Evolutionary conservation across 2,888 invertebrate species (phyloP).

Genomic region (Trichacis sp.): DNA sequence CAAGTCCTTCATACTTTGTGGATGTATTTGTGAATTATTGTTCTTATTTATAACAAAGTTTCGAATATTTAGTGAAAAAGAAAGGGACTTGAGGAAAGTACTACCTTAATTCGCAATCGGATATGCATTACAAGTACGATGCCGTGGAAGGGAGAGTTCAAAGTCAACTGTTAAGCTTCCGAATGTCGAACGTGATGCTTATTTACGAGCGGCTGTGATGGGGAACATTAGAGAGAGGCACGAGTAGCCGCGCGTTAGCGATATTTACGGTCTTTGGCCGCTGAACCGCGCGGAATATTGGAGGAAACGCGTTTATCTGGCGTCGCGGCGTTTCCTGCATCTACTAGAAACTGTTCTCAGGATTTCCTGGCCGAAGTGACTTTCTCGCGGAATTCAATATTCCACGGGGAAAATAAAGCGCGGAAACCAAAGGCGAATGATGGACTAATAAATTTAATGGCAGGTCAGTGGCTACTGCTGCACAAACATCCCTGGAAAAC

Average conservation of each 20-base stretch:
- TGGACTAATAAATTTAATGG: constrained; percentile 27
- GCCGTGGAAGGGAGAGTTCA: background rate
- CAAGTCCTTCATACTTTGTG: too few relatives aligned
- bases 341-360: constrained; percentile 22
- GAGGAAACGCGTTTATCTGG: constrained; percentile 36
- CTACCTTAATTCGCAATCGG: background rate
- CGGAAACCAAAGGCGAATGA: constrained; percentile 12
- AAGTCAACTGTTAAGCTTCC: constrained; percentile 17
- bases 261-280: constrained; percentile 30
- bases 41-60: too few relatives aligned
- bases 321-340: constrained; percentile 22
- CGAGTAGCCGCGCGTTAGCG: constrained; percentile 11
- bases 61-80: too few relatives aligned
- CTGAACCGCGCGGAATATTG: constrained; percentile 22
- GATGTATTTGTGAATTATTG: too few relatives aligned
- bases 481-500: background rate
- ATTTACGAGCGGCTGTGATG: constrained; percentile 20
- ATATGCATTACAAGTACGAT: background rate
- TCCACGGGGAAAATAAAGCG: background rate
- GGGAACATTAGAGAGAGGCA: constrained; percentile 20
- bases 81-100: too few relatives aligned
- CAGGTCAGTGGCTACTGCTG: constrained; percentile 13
- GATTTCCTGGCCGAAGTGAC: constrained; percentile 13
- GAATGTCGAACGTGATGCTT: constrained; percentile 22
- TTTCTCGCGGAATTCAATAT: constrained; percentile 34